Conservation (phyloP, 1,140 invertebrate genomes). For the Amyelois transitella region DNA sequence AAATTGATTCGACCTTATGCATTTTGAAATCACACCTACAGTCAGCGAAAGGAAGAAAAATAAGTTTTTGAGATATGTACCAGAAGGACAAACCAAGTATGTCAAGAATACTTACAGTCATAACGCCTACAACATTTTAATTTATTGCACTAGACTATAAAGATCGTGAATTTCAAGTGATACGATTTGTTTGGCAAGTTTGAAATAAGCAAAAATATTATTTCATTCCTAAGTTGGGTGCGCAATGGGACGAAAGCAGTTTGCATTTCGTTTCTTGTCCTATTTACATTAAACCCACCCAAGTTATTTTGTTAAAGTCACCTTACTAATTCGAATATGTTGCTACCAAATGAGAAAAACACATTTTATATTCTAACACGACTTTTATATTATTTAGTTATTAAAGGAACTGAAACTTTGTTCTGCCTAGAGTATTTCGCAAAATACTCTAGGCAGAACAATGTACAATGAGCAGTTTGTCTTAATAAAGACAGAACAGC, state of each 20-base stretch:
- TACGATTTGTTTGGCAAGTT: background rate
- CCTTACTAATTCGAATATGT: too few species aligned
- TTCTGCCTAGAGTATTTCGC: too few species aligned
- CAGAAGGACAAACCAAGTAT: constrained; percentile 19
- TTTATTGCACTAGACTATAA: background rate
- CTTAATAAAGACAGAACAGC: background rate
- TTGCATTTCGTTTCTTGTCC: background rate
- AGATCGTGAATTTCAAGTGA: background rate
- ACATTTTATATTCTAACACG: too few species aligned
- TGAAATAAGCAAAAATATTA: background rate
- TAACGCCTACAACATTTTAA: constrained; percentile 4
- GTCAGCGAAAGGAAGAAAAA: constrained; percentile 23
- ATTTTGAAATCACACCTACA: constrained; percentile 22
- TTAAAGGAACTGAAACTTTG: too few species aligned
- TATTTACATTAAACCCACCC: background rate
- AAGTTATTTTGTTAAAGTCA: too few species aligned
- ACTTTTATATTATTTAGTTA: too few species aligned
- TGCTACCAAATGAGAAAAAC: too few species aligned
- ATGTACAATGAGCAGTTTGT: background rate
- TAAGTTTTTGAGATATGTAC: constrained; percentile 18
- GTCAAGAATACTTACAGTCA: constrained; percentile 5
- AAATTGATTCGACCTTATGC: constrained; percentile 21
- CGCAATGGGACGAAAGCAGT: background rate
- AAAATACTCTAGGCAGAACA: too few species aligned
- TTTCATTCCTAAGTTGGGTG: background rate